Percentiles rank a stretch among this genome's conserved stretches.
These are phyloP conservation scores for Planococcus citri DNA, from an alignment of 1,140 invertebrate species.

Conservation along the genomic window DNA sequence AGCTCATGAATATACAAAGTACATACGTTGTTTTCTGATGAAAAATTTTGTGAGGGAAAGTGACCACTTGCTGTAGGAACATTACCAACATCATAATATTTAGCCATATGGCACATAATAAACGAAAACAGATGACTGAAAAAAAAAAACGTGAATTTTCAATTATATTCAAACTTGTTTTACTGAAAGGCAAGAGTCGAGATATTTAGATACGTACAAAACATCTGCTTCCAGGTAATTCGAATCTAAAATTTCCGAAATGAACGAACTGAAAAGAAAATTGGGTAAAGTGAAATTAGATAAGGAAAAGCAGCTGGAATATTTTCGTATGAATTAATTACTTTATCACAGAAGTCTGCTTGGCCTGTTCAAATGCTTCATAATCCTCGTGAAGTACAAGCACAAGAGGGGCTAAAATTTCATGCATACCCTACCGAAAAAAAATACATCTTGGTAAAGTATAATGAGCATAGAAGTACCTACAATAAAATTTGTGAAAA, in stretches of 20 bases:
- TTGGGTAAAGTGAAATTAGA: slow-evolving; percentile 4
- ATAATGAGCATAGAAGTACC: too few species aligned
- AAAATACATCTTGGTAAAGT: too few species aligned
- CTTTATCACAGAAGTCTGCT: slow-evolving; percentile 30
- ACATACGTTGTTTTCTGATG: slow-evolving; percentile 13
- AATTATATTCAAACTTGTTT: background rate
- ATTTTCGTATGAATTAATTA: slow-evolving; percentile 13
- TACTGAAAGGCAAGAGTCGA: background rate
- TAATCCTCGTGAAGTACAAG: slow-evolving; percentile 61
- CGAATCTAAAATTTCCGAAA: slow-evolving; percentile 46
- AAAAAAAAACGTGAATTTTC: slow-evolving; percentile 26
- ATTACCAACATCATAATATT: slow-evolving; percentile 52
- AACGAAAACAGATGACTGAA: slow-evolving; percentile 54
- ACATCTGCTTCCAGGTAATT: slow-evolving; percentile 57
- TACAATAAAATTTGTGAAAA: too few species aligned
- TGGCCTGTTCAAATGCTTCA: slow-evolving; percentile 42
- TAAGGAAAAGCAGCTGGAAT: too few species aligned
- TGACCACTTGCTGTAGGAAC: slow-evolving; percentile 37
- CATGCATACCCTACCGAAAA: slow-evolving; percentile 59
- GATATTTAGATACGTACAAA: slow-evolving; percentile 44
- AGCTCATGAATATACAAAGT: background rate
- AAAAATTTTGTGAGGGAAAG: slow-evolving; percentile 29
- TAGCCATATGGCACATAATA: slow-evolving; percentile 57
- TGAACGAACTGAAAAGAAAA: slow-evolving; percentile 39
- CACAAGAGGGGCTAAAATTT: slow-evolving; percentile 60